Base-by-base conservation (phyloP, 2,888 invertebrate species). In the Lithosia quadra region DNA sequence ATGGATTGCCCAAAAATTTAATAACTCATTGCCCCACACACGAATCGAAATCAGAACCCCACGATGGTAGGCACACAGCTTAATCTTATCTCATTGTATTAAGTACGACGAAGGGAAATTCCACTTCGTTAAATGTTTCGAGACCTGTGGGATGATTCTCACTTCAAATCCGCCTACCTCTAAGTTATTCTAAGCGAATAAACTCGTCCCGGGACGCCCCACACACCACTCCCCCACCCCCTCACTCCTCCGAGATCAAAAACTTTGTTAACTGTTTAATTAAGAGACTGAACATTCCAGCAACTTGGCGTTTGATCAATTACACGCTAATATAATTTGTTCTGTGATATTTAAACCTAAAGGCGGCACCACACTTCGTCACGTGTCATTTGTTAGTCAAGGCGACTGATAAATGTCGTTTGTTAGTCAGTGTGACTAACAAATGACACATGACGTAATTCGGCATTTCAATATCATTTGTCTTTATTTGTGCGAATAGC, bases 181-280 rank as follows among this genome's bases (percentile, higher is more conserved):
- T 34, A 34, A 34, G 33, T 33, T 33, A 49, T 49, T 15, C n/a
- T 53, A 53, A 33, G 33, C 34, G 55, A 55, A 33, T 63, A 34
- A 55, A 63, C 21, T 18, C 10, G 15, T 63, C 28, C n/a, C 49
- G 24, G 11, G 15, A 9, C 63, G 22, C 15, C 33, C 28, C 1
- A 13, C 33, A 9, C 7, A 22, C 63, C 0, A 10, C 53, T n/a
- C n/a, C 33, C 15, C 63, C 33, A 10, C 10, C 22, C 15, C 53
- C 33, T 33, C 24, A 55, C 36, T 18, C 60, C 33, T n/a, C n/a
- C 36, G 13, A 64, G 53, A 59, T 59, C 65, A 61, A 53, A 63
- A 78, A 78, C 68, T 72, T 67, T n/a, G 43, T n/a, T 65, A 75
- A 69, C 59, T 64, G 61, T 22, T 68, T 75, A 75, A 72, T 78